Evolutionary conservation across 2,797 vertebrate species (phyloP).

Genomic region (Etheostoma nigrum): DNA sequence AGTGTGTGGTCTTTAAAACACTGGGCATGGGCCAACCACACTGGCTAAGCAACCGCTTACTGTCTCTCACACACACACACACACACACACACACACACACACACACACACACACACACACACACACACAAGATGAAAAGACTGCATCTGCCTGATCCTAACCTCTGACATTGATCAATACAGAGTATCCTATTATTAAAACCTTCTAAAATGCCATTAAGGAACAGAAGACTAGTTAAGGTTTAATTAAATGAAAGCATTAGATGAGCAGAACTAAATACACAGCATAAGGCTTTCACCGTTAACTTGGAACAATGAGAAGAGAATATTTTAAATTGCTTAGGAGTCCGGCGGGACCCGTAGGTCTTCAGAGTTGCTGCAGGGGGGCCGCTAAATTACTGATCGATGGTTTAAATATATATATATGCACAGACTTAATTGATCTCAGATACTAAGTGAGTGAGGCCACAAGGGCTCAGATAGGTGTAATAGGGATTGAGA

Average conservation of each 20-base stretch:
- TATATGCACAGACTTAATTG: too few species aligned
- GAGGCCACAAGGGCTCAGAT: too few species aligned
- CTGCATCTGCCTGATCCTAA: constrained; percentile 1
- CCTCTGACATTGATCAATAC: constrained; percentile 17
- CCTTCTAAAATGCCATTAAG: not conserved
- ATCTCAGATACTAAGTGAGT: too few species aligned
- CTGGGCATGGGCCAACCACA: not conserved
- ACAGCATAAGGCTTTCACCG: not conserved
- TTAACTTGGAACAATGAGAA: not conserved
- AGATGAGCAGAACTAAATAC: not conserved
- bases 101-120: not conserved
- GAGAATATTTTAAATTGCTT: too few species aligned
- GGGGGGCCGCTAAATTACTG: too few species aligned
- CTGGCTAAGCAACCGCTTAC: not conserved
- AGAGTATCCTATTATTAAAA: not conserved
- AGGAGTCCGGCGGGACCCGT: too few species aligned
- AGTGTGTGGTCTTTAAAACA: constrained; percentile 14
- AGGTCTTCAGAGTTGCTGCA: too few species aligned
- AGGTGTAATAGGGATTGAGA: too few species aligned
- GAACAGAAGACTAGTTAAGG: not conserved
- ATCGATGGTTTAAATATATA: too few species aligned
- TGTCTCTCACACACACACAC: too few species aligned
- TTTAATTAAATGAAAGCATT: not conserved
- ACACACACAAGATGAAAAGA: too few species aligned
- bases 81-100: not conserved